These are phyloP conservation scores for Cyclura pinguis DNA, from an alignment of 2,797 vertebrate species.

Conservation along the genomic window DNA sequence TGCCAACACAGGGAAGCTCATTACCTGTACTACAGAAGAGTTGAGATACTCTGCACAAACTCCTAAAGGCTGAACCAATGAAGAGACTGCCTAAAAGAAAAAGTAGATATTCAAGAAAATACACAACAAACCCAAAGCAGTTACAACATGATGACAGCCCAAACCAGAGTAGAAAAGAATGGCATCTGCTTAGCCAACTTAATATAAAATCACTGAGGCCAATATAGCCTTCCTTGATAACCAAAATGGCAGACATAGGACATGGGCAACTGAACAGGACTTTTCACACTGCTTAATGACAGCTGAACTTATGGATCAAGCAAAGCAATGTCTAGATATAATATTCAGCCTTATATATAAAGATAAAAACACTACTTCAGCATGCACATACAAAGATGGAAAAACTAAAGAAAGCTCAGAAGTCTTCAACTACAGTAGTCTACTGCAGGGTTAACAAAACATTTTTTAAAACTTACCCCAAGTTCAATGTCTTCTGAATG, in stretches of 20 bases:
- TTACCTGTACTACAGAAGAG: conserved; percentile 96
- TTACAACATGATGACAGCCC: neutral
- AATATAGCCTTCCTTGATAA: conserved; percentile 16
- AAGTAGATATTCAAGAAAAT: conserved; percentile 38
- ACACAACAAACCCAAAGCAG: neutral
- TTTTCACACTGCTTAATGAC: neutral
- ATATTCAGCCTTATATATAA: neutral
- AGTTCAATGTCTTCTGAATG: conserved; percentile 96
- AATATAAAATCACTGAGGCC: neutral
- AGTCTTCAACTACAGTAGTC: neutral
- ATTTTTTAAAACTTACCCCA: conserved; percentile 85
- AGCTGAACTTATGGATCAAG: conserved; percentile 11
- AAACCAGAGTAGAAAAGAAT: neutral
- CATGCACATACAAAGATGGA: neutral
- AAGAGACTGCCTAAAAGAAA: conserved; percentile 89
- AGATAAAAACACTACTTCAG: neutral
- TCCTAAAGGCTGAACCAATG: conserved; percentile 94
- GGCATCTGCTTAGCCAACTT: neutral
- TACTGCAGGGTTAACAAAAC: neutral
- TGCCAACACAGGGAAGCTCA: conserved; percentile 21
- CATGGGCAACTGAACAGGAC: neutral
- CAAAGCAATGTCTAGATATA: no score
- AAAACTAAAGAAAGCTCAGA: neutral
- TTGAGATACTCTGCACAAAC: conserved; percentile 99
- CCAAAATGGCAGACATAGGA: neutral